A percentile compares a stretch with the other conserved stretches of the same genome.
Conservation (phyloP, 2,888 invertebrate genomes). For the Zaprionus lineosus region DNA sequence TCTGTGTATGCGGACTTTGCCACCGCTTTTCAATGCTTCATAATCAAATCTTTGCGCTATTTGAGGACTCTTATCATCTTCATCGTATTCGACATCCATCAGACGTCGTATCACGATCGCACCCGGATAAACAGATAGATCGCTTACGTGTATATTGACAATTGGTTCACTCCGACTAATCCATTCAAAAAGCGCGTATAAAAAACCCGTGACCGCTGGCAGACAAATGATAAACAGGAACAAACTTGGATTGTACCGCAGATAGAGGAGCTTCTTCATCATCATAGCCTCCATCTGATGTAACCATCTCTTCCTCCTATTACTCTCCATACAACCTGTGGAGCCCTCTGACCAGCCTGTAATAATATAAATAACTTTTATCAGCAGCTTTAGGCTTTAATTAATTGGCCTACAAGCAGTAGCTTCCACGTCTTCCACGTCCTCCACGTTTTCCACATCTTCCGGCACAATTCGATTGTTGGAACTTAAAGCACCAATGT, state of each 20-base stretch:
- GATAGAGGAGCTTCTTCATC: slow-evolving; percentile 85
- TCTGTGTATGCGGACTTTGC: background rate
- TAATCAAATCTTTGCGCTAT: background rate
- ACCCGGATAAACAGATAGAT: background rate
- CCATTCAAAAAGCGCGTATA: no score
- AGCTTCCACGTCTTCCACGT: no score
- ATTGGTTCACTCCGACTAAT: no score
- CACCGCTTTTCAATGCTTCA: slow-evolving; percentile 11
- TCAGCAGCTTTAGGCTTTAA: background rate
- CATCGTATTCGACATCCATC: background rate
- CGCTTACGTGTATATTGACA: background rate
- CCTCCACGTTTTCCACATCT: no score
- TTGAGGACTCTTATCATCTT: accelerated
- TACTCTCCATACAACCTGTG: slow-evolving; percentile 13
- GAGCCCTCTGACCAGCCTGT: background rate
- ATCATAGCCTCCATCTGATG: slow-evolving; percentile 86
- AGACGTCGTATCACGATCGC: slow-evolving; percentile 3
- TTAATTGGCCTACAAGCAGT: no score
- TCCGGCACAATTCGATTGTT: no score
- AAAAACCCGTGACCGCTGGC: no score
- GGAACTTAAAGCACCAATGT: slow-evolving; percentile 84
- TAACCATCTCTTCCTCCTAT: background rate
- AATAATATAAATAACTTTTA: background rate
- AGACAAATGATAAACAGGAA: slow-evolving; percentile 53
- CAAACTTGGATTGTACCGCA: slow-evolving; percentile 85